These are phyloP conservation scores for Phrynocephalus vlangalii DNA, from an alignment of 2,797 vertebrate species.

Conservation along the genomic window DNA sequence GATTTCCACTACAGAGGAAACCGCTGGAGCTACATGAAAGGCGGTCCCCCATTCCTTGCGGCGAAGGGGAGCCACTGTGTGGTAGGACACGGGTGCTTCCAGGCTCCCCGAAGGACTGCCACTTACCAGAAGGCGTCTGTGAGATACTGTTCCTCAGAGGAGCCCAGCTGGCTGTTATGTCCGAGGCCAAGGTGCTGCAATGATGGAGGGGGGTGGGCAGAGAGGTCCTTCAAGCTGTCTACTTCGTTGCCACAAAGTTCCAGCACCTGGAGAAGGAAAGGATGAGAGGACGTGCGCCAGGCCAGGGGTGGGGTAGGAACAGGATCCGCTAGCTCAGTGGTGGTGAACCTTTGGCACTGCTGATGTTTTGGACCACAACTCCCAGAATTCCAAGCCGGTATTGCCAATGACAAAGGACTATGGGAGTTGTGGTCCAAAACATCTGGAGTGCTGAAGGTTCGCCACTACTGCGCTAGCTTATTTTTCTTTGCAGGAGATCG, in stretches of 20 bases:
- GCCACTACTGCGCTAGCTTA: no score
- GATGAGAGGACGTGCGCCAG: not conserved
- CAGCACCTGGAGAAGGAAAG: constrained; percentile 78
- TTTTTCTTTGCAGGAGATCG: no score
- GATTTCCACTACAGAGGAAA: not conserved
- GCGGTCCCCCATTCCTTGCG: not conserved
- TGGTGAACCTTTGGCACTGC: no score
- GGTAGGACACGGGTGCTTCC: no score
- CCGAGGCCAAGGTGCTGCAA: constrained; percentile 86
- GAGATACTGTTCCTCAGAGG: constrained; percentile 73
- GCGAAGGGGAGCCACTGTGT: not conserved
- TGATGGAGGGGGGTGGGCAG: constrained; percentile 57
- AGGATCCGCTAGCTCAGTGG: no score
- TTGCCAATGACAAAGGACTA: no score
- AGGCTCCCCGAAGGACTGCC: accelerated
- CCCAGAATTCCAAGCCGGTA: no score
- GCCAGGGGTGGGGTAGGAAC: no score
- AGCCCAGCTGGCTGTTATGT: constrained; percentile 79
- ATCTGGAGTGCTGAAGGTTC: no score
- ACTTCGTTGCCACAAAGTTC: constrained; percentile 86
- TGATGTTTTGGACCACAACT: no score
- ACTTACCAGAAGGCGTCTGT: constrained; percentile 81
- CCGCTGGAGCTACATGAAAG: no score
- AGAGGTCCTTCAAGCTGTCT: constrained; percentile 77
- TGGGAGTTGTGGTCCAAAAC: no score